Conservation (phyloP, 2,797 vertebrate genomes). For the Lophotriccus pileatus region DNA sequence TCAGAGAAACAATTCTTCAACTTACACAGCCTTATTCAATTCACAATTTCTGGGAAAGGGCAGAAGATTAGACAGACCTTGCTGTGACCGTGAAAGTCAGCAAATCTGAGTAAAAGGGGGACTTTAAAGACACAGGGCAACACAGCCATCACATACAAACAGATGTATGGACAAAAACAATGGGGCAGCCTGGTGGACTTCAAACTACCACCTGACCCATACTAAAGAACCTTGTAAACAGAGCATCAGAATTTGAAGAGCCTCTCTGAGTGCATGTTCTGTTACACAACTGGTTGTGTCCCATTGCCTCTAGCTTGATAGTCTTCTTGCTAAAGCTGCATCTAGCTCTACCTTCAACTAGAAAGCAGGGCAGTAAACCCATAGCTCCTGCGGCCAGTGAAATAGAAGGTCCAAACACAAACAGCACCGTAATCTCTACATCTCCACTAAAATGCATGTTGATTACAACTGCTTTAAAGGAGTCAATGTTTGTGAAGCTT, state of each 20-base stretch:
- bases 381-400: not conserved
- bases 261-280: fast-evolving
- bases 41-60: conserved; percentile 44
- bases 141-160: not conserved
- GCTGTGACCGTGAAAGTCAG: not conserved
- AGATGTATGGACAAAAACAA: not conserved
- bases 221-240: not conserved
- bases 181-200: not conserved
- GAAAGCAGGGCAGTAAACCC: not conserved
- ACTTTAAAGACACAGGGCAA: not conserved
- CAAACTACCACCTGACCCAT: not conserved
- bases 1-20: conserved; percentile 49
- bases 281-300: not conserved
- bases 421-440: not conserved
- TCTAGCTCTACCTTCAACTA: not conserved
- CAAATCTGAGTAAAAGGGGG: not conserved
- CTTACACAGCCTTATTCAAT: conserved; percentile 31
- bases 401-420: not conserved
- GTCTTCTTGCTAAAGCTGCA: not conserved
- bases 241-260: not conserved
- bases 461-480: not conserved
- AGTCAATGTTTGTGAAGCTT: not conserved
- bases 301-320: not conserved
- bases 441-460: not conserved
- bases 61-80: not conserved